Conservation (phyloP, 2,888 invertebrate species). For the Drosophila seclusa region DNA sequence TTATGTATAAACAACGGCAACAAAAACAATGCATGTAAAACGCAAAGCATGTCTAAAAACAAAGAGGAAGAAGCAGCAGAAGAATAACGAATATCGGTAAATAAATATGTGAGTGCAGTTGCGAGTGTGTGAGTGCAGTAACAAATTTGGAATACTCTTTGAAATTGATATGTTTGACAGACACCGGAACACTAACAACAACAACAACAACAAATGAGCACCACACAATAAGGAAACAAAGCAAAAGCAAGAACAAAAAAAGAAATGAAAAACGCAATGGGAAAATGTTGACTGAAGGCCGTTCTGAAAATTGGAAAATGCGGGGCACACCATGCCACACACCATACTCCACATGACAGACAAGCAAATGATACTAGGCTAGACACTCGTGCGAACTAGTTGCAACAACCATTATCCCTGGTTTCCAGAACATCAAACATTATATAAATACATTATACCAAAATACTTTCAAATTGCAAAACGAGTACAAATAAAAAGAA, state of each 20-base stretch:
- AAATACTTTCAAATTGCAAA: background rate
- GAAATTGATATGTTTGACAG: slow-evolving; percentile 81
- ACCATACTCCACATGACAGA: slow-evolving; percentile 9
- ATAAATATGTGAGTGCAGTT: slow-evolving; percentile 4
- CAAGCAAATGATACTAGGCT: slow-evolving; percentile 20
- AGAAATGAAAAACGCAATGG: slow-evolving; percentile 20
- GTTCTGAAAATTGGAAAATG: slow-evolving; percentile 46
- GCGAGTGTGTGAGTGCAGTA: slow-evolving; percentile 12
- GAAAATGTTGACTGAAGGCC: slow-evolving; percentile 40
- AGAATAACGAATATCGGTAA: slow-evolving; percentile 25
- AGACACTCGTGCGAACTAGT: background rate
- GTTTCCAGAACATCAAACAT: background rate
- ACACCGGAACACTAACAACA: slow-evolving; percentile 56
- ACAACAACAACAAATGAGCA: slow-evolving; percentile 46
- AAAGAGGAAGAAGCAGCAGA: slow-evolving; percentile 19
- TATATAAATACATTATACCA: no score
- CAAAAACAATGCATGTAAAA: slow-evolving; percentile 20
- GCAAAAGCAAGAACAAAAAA: slow-evolving; percentile 35
- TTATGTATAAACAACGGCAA: slow-evolving; percentile 64
- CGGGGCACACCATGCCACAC: slow-evolving; percentile 2
- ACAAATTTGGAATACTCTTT: slow-evolving; percentile 19
- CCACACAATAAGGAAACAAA: background rate
- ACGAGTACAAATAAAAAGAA: background rate
- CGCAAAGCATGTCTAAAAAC: slow-evolving; percentile 9
- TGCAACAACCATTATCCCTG: background rate